A percentile compares a stretch with the other conserved stretches of the same genome.
Conservation (phyloP, 2,797 vertebrate species). For the Pelobates cultripes region DNA sequence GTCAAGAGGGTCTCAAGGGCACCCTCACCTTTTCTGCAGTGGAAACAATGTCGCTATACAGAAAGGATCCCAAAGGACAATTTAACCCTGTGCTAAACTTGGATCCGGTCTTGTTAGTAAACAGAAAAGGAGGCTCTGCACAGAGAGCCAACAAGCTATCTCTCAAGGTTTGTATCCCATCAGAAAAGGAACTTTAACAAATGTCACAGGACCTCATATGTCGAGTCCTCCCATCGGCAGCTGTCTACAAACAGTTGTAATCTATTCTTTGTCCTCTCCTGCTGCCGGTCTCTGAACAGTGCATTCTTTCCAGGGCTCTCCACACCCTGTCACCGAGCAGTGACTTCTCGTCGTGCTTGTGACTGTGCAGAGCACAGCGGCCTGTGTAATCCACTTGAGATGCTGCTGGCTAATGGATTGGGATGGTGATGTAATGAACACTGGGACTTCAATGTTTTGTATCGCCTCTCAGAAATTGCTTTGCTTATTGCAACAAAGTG, state of each 20-base stretch:
- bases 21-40: constrained; percentile 59
- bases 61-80: constrained; percentile 12
- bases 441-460: constrained; percentile 32
- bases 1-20: constrained; percentile 64
- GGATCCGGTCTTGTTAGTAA: constrained; percentile 33
- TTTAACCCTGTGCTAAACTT: constrained; percentile 8
- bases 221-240: constrained; percentile 41
- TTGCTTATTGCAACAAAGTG: constrained; percentile 60
- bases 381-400: constrained; percentile 52
- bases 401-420: constrained; percentile 56
- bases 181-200: constrained; percentile 27
- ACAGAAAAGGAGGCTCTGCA: constrained; percentile 47
- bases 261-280: constrained; percentile 12
- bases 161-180: background rate
- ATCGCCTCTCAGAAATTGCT: constrained; percentile 54
- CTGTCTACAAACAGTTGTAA: constrained; percentile 5
- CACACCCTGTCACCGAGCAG: constrained; percentile 42
- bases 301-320: constrained; percentile 46
- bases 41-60: constrained; percentile 25
- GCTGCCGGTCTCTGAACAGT: constrained; percentile 25
- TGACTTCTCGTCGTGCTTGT: constrained; percentile 47
- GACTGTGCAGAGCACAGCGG: constrained; percentile 43
- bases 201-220: constrained; percentile 42
- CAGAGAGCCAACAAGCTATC: constrained; percentile 54
- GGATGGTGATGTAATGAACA: constrained; percentile 60